Conservation (phyloP, 1,140 invertebrate species). For the Drosophila arawakana region DNA sequence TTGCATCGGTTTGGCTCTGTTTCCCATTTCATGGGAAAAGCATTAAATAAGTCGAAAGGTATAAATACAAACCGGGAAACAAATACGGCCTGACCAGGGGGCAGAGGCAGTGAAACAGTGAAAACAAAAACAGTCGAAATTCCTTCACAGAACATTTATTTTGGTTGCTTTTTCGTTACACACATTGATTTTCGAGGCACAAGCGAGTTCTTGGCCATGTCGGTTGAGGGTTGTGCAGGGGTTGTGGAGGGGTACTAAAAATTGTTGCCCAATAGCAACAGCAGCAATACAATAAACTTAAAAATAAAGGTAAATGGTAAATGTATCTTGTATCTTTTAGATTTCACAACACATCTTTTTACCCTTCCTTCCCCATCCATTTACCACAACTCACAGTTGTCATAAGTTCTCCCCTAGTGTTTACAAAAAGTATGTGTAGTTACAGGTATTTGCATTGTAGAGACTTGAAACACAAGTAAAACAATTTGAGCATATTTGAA, state of each 20-base stretch:
- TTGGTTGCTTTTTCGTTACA: conserved; percentile 81
- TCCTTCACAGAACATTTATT: conserved; percentile 84
- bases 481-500: conserved; percentile 5
- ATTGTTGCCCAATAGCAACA: conserved; percentile 31
- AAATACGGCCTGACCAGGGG: conserved; percentile 55
- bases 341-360: conserved; percentile 50
- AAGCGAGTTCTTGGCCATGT: conserved; percentile 4
- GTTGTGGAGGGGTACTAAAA: conserved; percentile 9
- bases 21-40: conserved; percentile 76
- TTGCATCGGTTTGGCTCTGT: conserved; percentile 58
- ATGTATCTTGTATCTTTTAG: conserved; percentile 66
- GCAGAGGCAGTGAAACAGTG: conserved; percentile 46
- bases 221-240: not conserved
- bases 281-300: conserved; percentile 70
- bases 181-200: conserved; percentile 77
- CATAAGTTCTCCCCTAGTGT: conserved; percentile 23
- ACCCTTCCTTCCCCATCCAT: conserved; percentile 4
- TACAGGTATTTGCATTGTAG: conserved; percentile 30
- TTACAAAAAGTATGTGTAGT: conserved; percentile 17
- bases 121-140: conserved; percentile 79
- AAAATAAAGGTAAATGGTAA: conserved; percentile 67
- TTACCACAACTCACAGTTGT: not conserved
- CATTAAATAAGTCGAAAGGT: conserved; percentile 80
- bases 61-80: conserved; percentile 77
- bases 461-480: conserved; percentile 22